phyloP scores from a whole-genome alignment of 2,888 invertebrate species.

The Cataglyphis cursor region DNA sequence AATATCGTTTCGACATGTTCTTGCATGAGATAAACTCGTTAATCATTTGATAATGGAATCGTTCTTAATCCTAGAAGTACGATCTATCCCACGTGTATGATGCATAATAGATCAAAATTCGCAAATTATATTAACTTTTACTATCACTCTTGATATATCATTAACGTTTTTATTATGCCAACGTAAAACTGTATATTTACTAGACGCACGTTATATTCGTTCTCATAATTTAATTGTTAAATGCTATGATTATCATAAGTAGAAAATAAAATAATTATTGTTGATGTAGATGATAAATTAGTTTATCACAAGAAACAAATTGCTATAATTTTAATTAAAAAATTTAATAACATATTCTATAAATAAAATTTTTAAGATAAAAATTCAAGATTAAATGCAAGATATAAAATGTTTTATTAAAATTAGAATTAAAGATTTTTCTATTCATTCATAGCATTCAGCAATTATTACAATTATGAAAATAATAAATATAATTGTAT shows the following conservation, averaged over 20 bases:
- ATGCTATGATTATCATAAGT: neutral
- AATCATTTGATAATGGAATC: slow-evolving; percentile 42
- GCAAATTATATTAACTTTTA: neutral
- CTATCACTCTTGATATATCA: neutral
- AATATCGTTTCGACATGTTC: slow-evolving; percentile 19
- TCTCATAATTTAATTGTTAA: neutral
- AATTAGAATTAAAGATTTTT: neutral
- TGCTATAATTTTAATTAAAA: neutral
- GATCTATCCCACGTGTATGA: neutral
- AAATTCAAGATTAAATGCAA: too few relatives aligned
- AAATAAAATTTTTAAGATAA: neutral
- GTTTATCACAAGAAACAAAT: neutral
- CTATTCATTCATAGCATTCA: neutral
- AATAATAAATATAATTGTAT: neutral
- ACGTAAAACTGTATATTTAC: neutral
- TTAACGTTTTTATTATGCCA: neutral
- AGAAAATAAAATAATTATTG: neutral
- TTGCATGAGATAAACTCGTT: slow-evolving; percentile 50
- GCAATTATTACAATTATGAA: neutral
- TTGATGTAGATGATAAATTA: neutral
- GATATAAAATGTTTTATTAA: neutral
- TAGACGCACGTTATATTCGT: neutral
- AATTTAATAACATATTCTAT: neutral
- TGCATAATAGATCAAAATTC: neutral
- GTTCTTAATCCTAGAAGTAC: slow-evolving; percentile 28